Percentiles rank a stretch among this genome's conserved stretches.
Conservation (phyloP, 2,113 vertebrate species). For the Empidonax alnorum region DNA sequence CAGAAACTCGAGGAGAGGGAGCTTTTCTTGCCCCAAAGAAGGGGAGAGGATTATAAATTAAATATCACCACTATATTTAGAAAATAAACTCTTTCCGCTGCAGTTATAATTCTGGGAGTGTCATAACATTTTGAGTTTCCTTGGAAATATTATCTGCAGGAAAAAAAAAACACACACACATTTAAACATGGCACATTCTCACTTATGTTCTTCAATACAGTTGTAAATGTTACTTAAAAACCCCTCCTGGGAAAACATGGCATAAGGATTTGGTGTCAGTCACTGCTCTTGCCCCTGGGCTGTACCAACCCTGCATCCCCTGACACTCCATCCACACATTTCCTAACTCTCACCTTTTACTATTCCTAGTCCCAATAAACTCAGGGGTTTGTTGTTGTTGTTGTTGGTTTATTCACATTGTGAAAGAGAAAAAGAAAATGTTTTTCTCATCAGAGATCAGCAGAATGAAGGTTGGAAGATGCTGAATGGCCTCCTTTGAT, state of each 20-base stretch:
- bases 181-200: background rate
- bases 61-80: constrained; percentile 38
- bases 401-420: background rate
- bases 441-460: background rate
- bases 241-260: background rate
- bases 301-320: background rate
- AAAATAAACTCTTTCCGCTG: background rate
- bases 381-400: background rate
- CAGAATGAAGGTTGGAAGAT: background rate
- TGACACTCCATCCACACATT: background rate
- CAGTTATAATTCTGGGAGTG: background rate
- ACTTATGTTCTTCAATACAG: background rate
- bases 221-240: background rate
- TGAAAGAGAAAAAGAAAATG: background rate
- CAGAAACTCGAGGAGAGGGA: background rate
- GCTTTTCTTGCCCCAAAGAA: constrained; percentile 29
- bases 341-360: background rate
- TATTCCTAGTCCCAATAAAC: background rate
- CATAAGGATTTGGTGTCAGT: background rate
- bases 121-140: constrained; percentile 26
- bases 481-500: background rate
- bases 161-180: background rate
- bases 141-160: background rate
- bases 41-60: background rate
- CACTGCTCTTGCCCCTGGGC: background rate